phyloP scores from a whole-genome alignment of 2,888 invertebrate genomes.

The Archips crataeganus region DNA sequence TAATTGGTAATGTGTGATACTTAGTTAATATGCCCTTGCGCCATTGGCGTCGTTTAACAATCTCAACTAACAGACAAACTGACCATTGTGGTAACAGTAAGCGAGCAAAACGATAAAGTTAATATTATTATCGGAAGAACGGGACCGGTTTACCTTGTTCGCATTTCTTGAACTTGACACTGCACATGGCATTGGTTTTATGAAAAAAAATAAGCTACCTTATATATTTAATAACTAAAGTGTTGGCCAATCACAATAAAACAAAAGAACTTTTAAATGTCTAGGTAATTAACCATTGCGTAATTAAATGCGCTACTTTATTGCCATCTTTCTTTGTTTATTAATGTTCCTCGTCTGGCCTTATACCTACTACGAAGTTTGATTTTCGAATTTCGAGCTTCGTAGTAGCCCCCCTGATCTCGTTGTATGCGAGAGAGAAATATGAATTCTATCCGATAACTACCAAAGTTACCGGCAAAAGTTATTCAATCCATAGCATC shows the following conservation, averaged over 20 bases:
- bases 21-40: not conserved
- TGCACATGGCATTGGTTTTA: constrained; percentile 56
- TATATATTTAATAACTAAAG: not conserved
- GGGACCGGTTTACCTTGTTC: constrained; percentile 68
- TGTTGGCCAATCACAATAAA: not conserved
- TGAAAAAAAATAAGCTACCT: not conserved
- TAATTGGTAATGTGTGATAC: too few relatives aligned
- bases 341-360: not conserved
- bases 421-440: not conserved
- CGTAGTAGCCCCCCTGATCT: not conserved
- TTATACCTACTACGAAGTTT: too few relatives aligned
- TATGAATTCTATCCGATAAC: not conserved
- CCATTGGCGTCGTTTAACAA: not conserved
- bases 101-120: constrained; percentile 2
- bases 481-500: not conserved
- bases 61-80: not conserved
- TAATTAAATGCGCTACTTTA: too few relatives aligned
- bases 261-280: not conserved
- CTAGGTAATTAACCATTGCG: not conserved
- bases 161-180: constrained; percentile 66
- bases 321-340: not conserved
- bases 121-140: constrained; percentile 21
- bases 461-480: not conserved
- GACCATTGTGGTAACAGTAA: constrained; percentile 12
- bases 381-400: too few relatives aligned